Conservation (phyloP, 64 coral and sea anemone genomes). For the Actinia equina region DNA sequence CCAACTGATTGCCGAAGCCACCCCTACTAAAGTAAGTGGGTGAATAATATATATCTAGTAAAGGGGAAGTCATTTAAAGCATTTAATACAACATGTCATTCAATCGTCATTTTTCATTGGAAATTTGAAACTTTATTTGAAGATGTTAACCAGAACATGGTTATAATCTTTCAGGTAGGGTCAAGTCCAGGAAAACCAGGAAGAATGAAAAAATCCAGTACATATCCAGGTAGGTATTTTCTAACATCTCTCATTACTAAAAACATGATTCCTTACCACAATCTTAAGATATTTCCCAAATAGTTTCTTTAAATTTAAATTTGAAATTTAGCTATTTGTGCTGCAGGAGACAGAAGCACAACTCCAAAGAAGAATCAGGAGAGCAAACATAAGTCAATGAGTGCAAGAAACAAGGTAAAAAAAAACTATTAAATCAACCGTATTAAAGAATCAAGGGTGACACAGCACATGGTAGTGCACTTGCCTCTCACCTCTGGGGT, state of each 20-base stretch:
- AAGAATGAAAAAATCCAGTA: not conserved
- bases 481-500: too few relatives aligned
- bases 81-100: too few relatives aligned
- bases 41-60: not conserved
- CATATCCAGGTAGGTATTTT: constrained; percentile 12
- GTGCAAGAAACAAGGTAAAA: not conserved
- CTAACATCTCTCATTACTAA: not conserved
- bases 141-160: not conserved
- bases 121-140: not conserved
- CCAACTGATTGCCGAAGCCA: not conserved
- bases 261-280: not conserved
- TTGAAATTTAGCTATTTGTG: not conserved
- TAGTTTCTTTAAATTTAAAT: too few relatives aligned
- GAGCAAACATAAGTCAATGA: not conserved
- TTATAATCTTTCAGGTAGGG: not conserved
- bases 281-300: not conserved
- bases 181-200: constrained; percentile 27
- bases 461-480: too few relatives aligned
- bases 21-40: not conserved
- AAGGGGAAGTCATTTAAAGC: too few relatives aligned
- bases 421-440: too few relatives aligned
- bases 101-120: not conserved
- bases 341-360: not conserved
- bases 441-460: too few relatives aligned
- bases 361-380: constrained; percentile 17